Evolutionary conservation across 2,888 invertebrate species (phyloP).

Genomic region (Alcis repandata): DNA sequence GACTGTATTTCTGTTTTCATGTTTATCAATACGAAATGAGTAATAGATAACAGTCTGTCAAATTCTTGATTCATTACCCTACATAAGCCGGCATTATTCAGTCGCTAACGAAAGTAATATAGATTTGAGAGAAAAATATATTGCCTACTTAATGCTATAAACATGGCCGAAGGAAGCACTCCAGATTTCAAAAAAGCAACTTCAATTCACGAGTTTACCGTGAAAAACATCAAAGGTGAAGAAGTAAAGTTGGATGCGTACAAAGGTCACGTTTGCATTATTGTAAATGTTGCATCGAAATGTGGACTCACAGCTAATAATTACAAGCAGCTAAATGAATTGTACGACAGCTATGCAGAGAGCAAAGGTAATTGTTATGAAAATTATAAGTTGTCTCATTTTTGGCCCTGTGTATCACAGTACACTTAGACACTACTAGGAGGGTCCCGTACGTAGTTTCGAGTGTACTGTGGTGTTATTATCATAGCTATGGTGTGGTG

Average conservation of each 20-base stretch:
- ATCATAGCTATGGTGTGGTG: background rate
- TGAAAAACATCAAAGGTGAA: constrained; percentile 93
- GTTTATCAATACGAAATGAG: too few relatives aligned
- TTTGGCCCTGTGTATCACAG: background rate
- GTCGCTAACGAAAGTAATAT: background rate
- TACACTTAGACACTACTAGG: too few relatives aligned
- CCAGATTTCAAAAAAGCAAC: constrained; percentile 89
- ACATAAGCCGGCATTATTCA: background rate
- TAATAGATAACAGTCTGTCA: too few relatives aligned
- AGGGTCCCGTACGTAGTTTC: too few relatives aligned
- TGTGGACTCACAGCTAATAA: constrained; percentile 94
- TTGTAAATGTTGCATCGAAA: constrained; percentile 96
- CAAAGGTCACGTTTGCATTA: constrained; percentile 92
- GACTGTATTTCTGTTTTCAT: too few relatives aligned
- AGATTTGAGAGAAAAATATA: background rate
- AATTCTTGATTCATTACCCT: background rate
- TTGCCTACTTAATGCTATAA: background rate
- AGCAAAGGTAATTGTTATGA: constrained; percentile 79
- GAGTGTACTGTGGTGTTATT: background rate
- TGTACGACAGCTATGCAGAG: constrained; percentile 91
- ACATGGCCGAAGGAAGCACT: constrained; percentile 68
- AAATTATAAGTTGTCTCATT: background rate
- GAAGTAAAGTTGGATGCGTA: constrained; percentile 92
- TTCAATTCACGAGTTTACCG: constrained; percentile 94
- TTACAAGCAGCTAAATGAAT: constrained; percentile 93